Conservation (phyloP, 1,140 invertebrate species). For the Vanessa atalanta region DNA sequence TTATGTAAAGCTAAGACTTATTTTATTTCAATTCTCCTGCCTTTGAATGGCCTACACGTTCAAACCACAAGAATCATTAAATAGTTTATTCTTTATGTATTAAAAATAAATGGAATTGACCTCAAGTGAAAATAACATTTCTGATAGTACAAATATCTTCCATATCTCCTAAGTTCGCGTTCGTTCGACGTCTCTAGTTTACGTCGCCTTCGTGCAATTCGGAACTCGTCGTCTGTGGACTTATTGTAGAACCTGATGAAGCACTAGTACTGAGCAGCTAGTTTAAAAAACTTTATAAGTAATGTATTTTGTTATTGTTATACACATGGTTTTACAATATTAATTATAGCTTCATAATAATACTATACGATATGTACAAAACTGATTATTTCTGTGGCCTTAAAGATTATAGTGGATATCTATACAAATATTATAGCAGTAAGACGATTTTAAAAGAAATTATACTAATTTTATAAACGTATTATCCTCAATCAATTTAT, state of each 20-base stretch:
- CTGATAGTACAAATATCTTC: background rate
- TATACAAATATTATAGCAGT: slow-evolving; percentile 13
- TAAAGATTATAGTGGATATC: slow-evolving; percentile 11
- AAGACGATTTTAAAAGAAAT: slow-evolving; percentile 1
- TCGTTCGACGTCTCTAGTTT: too few species aligned
- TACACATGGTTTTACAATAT: background rate
- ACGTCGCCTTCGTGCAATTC: too few species aligned
- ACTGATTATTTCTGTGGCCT: slow-evolving; percentile 19
- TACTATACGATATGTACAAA: slow-evolving; percentile 17
- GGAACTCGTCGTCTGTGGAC: background rate
- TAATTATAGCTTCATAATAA: slow-evolving; percentile 1
- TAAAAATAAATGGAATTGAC: too few species aligned
- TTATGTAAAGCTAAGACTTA: too few species aligned
- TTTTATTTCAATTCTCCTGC: too few species aligned
- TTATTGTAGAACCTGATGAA: background rate
- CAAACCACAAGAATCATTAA: too few species aligned
- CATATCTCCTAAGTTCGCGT: background rate
- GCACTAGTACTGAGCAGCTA: background rate
- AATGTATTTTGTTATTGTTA: slow-evolving; percentile 7
- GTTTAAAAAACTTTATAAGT: background rate
- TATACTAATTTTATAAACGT: slow-evolving; percentile 18
- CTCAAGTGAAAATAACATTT: background rate
- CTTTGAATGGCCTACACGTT: too few species aligned
- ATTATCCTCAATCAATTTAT: slow-evolving; percentile 16
- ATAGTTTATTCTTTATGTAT: too few species aligned